A percentile compares a stretch with the other conserved stretches of the same genome.
Conservation (phyloP, 2,888 invertebrate genomes). For the Blera fallax region DNA sequence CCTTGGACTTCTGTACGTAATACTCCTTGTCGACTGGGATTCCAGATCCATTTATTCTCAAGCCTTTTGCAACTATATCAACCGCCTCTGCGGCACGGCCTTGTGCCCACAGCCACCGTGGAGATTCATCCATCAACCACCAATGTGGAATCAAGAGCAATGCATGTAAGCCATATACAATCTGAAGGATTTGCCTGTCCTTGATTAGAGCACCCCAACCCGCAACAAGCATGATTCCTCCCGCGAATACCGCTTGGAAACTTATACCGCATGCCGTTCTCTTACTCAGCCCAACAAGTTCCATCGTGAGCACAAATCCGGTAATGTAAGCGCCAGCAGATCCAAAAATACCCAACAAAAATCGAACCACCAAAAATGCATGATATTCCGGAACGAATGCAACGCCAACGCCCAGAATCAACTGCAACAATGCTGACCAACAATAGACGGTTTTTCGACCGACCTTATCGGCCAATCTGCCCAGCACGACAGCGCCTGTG, state of each 20-base stretch:
- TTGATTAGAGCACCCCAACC: conserved; percentile 91
- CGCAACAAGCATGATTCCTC: conserved; percentile 91
- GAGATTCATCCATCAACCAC: conserved; percentile 95
- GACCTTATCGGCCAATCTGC: conserved; percentile 90
- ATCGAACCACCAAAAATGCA: conserved; percentile 86
- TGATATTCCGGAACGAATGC: conserved; percentile 91
- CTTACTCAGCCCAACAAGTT: conserved; percentile 90
- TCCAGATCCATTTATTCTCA: conserved; percentile 87
- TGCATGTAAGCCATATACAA: conserved; percentile 90
- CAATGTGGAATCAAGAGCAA: conserved; percentile 89
- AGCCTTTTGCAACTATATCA: conserved; percentile 88
- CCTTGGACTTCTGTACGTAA: conserved; percentile 84
- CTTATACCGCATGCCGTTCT: conserved; percentile 91
- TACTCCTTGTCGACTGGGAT: conserved; percentile 86
- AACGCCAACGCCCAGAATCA: conserved; percentile 87
- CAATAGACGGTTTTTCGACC: conserved; percentile 91
- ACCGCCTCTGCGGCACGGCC: conserved; percentile 89
- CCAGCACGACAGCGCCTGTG: conserved; percentile 89
- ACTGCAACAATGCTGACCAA: conserved; percentile 88
- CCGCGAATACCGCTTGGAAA: conserved; percentile 89
- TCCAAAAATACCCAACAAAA: conserved; percentile 90
- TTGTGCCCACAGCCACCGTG: conserved; percentile 93
- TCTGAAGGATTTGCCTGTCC: conserved; percentile 88
- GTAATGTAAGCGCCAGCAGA: conserved; percentile 87
- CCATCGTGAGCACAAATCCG: conserved; percentile 87